Conservation (phyloP, 2,888 invertebrate genomes). For the Brassicogethes aeneus region DNA sequence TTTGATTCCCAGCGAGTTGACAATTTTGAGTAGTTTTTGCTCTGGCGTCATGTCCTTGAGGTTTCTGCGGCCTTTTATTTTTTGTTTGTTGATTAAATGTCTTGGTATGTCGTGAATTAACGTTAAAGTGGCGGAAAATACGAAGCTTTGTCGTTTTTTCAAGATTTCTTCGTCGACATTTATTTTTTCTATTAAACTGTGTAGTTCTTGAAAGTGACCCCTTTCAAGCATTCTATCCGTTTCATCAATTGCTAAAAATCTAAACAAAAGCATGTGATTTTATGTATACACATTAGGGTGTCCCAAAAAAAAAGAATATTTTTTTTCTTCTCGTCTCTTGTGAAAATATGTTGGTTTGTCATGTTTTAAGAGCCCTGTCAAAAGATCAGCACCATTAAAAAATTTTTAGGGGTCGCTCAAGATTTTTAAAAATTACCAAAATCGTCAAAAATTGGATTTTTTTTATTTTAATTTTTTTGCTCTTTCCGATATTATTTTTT, state of each 20-base stretch:
- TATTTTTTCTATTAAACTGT: slow-evolving; percentile 67
- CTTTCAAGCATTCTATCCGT: slow-evolving; percentile 97
- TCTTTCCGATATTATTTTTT: no score
- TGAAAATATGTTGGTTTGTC: no score
- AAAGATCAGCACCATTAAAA: no score
- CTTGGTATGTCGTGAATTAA: slow-evolving; percentile 78
- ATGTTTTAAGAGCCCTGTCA: no score
- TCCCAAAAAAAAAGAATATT: no score
- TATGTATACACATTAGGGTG: no score
- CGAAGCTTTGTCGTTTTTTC: slow-evolving; percentile 76
- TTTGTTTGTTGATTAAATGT: slow-evolving; percentile 54
- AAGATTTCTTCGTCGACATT: slow-evolving; percentile 58
- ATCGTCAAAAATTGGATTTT: no score
- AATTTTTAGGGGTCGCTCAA: no score
- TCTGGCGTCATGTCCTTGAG: slow-evolving; percentile 58
- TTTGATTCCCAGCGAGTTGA: slow-evolving; percentile 74
- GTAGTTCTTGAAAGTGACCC: slow-evolving; percentile 90
- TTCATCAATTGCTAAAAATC: slow-evolving; percentile 92
- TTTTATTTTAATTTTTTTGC: no score
- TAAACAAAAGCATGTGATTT: slow-evolving; percentile 38
- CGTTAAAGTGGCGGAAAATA: slow-evolving; percentile 95
- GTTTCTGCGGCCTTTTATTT: slow-evolving; percentile 44
- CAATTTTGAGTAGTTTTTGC: slow-evolving; percentile 67
- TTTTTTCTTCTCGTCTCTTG: no score
- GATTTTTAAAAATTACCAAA: no score